phyloP scores from a whole-genome alignment of 2,888 invertebrate genomes.

The Lepeophtheirus nordmannii region DNA sequence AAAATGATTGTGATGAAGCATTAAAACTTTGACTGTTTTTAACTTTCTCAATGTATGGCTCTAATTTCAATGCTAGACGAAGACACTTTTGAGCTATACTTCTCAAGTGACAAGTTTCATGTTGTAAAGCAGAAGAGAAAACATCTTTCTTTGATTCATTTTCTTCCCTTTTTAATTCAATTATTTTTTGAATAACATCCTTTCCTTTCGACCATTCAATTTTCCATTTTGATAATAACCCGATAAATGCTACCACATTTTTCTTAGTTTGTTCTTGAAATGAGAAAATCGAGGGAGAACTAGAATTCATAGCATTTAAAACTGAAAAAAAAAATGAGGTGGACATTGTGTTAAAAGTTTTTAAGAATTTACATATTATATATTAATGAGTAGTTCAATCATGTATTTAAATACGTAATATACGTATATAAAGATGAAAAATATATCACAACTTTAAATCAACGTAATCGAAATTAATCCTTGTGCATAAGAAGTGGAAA shows the following conservation, averaged over 20 bases:
- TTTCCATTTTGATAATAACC: background rate
- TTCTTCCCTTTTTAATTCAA: background rate
- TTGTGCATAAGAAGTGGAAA: conserved; percentile 6
- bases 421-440: too few species aligned
- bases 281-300: background rate
- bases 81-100: background rate
- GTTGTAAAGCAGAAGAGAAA: background rate
- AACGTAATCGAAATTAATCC: background rate
- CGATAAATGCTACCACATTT: background rate
- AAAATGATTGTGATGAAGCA: background rate
- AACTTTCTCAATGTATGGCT: background rate
- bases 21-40: background rate
- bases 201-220: background rate
- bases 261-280: background rate
- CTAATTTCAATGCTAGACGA: background rate
- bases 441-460: too few species aligned
- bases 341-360: background rate
- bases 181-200: background rate
- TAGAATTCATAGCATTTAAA: background rate
- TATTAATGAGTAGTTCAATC: too few species aligned
- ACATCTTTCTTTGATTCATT: background rate
- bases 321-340: background rate
- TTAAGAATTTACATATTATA: too few species aligned
- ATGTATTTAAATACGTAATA: too few species aligned
- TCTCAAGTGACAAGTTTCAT: background rate